phyloP scores from a whole-genome alignment of 2,113 vertebrate species.

The Zootoca vivipara region DNA sequence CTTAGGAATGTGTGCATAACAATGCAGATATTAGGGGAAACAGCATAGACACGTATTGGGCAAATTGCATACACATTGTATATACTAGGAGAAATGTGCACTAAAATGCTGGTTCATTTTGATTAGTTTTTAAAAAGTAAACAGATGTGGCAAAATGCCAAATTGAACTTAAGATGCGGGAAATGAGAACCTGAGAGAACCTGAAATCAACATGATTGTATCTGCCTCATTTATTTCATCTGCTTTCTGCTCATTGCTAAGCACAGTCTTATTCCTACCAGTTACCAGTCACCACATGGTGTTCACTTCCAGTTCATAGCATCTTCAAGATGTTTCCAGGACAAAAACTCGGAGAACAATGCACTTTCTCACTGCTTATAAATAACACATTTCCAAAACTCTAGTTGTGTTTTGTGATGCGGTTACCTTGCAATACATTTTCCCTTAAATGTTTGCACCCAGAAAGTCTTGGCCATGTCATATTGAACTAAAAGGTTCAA shows the following conservation, averaged over 20 bases:
- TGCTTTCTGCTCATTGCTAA: background rate
- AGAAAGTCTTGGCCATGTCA: fast-evolving
- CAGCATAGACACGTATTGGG: too few relatives aligned
- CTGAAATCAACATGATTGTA: background rate
- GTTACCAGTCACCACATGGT: background rate
- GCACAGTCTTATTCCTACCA: background rate
- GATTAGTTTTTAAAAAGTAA: too few relatives aligned
- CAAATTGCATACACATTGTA: too few relatives aligned
- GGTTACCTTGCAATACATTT: background rate
- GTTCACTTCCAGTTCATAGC: background rate
- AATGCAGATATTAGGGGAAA: too few relatives aligned
- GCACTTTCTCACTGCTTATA: background rate
- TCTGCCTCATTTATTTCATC: background rate
- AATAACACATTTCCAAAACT: fast-evolving
- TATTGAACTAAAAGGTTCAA: background rate
- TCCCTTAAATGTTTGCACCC: constrained; percentile 16
- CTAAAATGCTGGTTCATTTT: too few relatives aligned
- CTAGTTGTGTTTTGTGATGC: constrained; percentile 1
- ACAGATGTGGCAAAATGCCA: too few relatives aligned
- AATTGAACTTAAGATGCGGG: too few relatives aligned
- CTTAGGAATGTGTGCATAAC: too few relatives aligned
- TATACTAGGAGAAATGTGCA: too few relatives aligned
- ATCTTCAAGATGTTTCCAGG: background rate
- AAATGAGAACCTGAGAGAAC: too few relatives aligned
- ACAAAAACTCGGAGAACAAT: background rate